Percentiles rank a stretch among this genome's conserved stretches.
These are phyloP conservation scores for Rhamphomyia laevipes DNA, from an alignment of 2,888 invertebrate genomes.

Conservation along the genomic window DNA sequence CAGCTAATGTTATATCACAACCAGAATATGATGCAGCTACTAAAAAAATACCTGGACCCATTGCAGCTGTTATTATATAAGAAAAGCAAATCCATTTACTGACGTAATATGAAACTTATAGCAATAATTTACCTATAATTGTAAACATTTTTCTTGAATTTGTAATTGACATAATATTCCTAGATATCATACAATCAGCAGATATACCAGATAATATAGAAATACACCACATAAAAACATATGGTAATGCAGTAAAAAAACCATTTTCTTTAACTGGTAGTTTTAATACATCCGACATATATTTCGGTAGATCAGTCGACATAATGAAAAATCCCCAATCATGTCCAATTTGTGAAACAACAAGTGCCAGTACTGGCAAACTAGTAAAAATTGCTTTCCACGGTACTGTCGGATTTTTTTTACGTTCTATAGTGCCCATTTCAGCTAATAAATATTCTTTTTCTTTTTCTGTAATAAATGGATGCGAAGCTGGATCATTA, in stretches of 20 bases:
- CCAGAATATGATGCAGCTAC: conserved; percentile 57
- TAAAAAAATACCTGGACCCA: conserved; percentile 55
- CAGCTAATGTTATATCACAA: conserved; percentile 43
- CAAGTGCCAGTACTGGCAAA: conserved; percentile 58
- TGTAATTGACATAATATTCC: conserved; percentile 44
- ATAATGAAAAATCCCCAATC: conserved; percentile 56
- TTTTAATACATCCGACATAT: conserved; percentile 48
- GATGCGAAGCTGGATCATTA: conserved; percentile 59
- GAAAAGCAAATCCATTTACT: too few species aligned
- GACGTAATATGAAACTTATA: too few species aligned
- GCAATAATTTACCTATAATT: too few species aligned
- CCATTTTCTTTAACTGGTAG: conserved; percentile 51
- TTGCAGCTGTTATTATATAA: too few species aligned
- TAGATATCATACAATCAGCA: conserved; percentile 56
- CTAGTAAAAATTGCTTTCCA: conserved; percentile 60
- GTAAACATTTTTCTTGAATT: conserved; percentile 53
- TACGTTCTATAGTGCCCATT: conserved; percentile 44
- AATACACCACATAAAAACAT: conserved; percentile 48
- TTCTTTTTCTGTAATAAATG: conserved; percentile 60
- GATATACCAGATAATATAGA: conserved; percentile 52
- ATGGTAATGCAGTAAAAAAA: conserved; percentile 47
- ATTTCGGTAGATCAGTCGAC: conserved; percentile 52
- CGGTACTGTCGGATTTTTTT: conserved; percentile 50
- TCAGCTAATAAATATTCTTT: conserved; percentile 54
- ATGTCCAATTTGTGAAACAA: conserved; percentile 57